Base-by-base conservation (phyloP, 2,797 vertebrate species). In the Acridotheres tristis region DNA sequence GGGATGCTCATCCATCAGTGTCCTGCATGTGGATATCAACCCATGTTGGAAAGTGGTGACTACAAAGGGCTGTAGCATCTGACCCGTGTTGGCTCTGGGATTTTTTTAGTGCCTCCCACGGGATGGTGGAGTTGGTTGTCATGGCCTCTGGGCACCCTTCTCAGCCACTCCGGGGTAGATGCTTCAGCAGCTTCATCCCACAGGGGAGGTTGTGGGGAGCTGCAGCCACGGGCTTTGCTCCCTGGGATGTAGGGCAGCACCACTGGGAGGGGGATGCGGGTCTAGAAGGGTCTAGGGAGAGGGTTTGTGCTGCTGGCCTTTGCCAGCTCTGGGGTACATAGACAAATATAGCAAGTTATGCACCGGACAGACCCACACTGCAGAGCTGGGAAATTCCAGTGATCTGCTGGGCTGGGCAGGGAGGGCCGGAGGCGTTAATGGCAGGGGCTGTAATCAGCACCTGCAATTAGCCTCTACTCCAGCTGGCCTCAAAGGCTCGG, bases 391-490 rank as follows among this genome's bases (percentile, higher is more conserved):
- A 85, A 90, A 93, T 95, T 87, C 87, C 93, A 79, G 81, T 0
- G 69, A 67, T 53, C 51, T 0, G 53, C 65, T 50, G 75, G 16
- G 66, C 86, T 15, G 55, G 83, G 91, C 74, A 51, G 69, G 88
- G 84, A 63, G 71, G 42, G 63, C 89, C 10, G 87, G 84, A 90
- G 91, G 93, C 9, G 57, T 77, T 82, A 77, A 93, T 38, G 72
- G 72, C 87, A 20, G 32, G 32, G 65, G 23, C 77, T 95, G 93
- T 89, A 94, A 96, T 87, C 88, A 71, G 88, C 20, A 89, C 89
- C 94, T 91, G 93, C n/a, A 92, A 94, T 94, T 89, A 96, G 82
- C 88, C 54, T 11, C 91, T 72, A 61, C 92, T 85, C 81, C 85
- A 83, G 74, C 66, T 85, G 93, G 78, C 89, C 87, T 55, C 85